Evolutionary conservation across 64 coral and sea anemone species (phyloP).

Genomic region (Cladopsammia gracilis): DNA sequence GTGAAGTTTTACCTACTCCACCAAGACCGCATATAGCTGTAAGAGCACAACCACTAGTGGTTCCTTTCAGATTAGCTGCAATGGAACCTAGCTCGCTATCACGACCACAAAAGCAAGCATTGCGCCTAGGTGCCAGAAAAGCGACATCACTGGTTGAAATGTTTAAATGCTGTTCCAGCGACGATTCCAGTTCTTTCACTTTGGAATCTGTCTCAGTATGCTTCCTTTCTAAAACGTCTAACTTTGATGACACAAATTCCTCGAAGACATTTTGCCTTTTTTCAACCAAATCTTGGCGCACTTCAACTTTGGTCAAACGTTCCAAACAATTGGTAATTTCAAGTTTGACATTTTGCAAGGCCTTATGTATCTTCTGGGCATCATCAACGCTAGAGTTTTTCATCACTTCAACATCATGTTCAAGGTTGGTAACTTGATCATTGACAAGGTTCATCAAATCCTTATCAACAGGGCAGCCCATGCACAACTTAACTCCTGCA

Average conservation of each 20-base stretch:
- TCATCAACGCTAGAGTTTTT: conserved; percentile 43
- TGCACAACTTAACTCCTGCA: conserved; percentile 66
- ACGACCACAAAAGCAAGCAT: conserved; percentile 72
- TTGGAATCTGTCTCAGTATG: conserved; percentile 33
- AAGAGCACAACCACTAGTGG: not conserved
- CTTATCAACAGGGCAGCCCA: conserved; percentile 69
- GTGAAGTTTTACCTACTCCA: conserved; percentile 83
- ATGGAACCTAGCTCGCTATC: conserved; percentile 48
- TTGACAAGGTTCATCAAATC: conserved; percentile 57
- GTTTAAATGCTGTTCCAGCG: not conserved
- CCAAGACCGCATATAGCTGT: conserved; percentile 77
- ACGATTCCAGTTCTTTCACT: conserved; percentile 32
- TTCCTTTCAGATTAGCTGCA: not conserved
- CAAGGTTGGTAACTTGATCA: conserved; percentile 42
- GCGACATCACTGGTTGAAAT: not conserved
- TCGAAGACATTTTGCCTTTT: not conserved
- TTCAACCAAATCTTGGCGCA: conserved; percentile 1
- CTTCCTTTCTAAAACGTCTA: conserved; percentile 25
- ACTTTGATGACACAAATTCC: not conserved
- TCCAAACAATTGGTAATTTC: conserved; percentile 38
- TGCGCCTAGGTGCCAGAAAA: conserved; percentile 76
- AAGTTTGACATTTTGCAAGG: conserved; percentile 40
- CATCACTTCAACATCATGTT: conserved; percentile 26
- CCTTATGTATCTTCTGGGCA: conserved; percentile 21
- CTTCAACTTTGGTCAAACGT: not conserved